These are phyloP conservation scores for Megamerina dolium DNA, from an alignment of 2,888 invertebrate genomes.

Conservation along the genomic window DNA sequence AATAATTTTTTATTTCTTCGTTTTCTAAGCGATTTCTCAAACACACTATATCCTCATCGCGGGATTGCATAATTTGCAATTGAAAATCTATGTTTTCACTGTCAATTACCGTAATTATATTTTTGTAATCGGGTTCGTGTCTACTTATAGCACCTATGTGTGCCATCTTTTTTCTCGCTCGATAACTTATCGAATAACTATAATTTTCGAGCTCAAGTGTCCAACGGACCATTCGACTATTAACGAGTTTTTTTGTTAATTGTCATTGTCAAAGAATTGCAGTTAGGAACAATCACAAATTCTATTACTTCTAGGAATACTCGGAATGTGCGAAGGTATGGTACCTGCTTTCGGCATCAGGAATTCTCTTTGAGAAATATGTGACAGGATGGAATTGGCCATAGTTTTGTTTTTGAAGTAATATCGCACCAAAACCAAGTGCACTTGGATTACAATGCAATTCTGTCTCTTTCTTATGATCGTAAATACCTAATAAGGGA, in stretches of 20 bases:
- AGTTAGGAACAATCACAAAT: no score
- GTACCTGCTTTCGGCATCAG: background rate
- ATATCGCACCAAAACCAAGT: conserved; percentile 9
- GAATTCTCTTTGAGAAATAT: conserved; percentile 1
- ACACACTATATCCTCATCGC: background rate
- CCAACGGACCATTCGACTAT: conserved; percentile 3
- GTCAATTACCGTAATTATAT: background rate
- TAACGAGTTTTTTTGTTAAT: conserved; percentile 3
- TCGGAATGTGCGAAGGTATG: conserved; percentile 2
- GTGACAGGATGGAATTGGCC: conserved; percentile 7
- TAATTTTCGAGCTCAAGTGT: background rate
- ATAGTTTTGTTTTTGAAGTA: conserved; percentile 9
- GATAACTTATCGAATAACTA: background rate
- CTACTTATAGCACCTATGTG: conserved; percentile 1
- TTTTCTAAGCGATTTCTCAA: background rate
- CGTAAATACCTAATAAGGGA: conserved; percentile 1
- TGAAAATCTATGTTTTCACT: background rate
- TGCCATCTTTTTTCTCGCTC: conserved; percentile 1
- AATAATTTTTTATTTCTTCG: background rate
- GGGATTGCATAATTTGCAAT: background rate
- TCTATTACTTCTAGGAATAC: background rate
- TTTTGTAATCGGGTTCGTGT: background rate
- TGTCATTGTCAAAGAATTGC: conserved; percentile 5
- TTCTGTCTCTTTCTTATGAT: background rate
- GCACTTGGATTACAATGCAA: conserved; percentile 16